Conservation (phyloP, 2,888 invertebrate genomes). For the Lithophane ornitopus region DNA sequence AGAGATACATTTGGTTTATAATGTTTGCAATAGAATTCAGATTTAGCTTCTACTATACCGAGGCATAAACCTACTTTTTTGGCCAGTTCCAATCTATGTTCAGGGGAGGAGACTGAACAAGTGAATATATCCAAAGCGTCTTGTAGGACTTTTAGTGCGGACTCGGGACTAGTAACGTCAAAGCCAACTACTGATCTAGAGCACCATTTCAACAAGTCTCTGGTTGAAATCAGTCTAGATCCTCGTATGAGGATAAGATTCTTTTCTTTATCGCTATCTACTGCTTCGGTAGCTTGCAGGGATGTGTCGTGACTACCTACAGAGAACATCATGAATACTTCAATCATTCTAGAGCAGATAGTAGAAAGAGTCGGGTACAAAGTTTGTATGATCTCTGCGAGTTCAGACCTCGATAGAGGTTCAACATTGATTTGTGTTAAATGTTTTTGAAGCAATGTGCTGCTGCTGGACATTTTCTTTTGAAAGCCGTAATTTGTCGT, state of each 20-base stretch:
- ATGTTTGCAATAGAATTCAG: slow-evolving; percentile 94
- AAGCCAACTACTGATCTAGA: slow-evolving; percentile 94
- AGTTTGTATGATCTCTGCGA: slow-evolving; percentile 93
- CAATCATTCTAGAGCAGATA: slow-evolving; percentile 94
- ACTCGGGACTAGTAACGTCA: slow-evolving; percentile 93
- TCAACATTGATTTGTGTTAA: slow-evolving; percentile 95
- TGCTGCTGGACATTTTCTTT: slow-evolving; percentile 91
- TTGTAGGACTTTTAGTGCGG: slow-evolving; percentile 94
- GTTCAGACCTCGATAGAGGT: slow-evolving; percentile 94
- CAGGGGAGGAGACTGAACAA: slow-evolving; percentile 93
- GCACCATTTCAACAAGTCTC: slow-evolving; percentile 98
- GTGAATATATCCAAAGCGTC: slow-evolving; percentile 98
- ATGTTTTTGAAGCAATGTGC: slow-evolving; percentile 94
- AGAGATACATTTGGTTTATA: slow-evolving; percentile 94
- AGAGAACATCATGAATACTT: slow-evolving; percentile 95
- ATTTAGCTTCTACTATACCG: slow-evolving; percentile 95
- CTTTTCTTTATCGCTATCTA: slow-evolving; percentile 69
- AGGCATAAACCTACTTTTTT: slow-evolving; percentile 94
- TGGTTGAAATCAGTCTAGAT: slow-evolving; percentile 93
- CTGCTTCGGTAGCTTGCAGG: slow-evolving; percentile 80
- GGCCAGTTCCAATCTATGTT: slow-evolving; percentile 92
- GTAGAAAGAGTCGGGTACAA: slow-evolving; percentile 93
- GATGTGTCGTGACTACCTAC: slow-evolving; percentile 92
- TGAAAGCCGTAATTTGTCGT: slow-evolving; percentile 91
- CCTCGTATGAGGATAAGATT: slow-evolving; percentile 82